Evolutionary conservation across 2,113 vertebrate genomes (phyloP).

Genomic region (Martes martes): DNA sequence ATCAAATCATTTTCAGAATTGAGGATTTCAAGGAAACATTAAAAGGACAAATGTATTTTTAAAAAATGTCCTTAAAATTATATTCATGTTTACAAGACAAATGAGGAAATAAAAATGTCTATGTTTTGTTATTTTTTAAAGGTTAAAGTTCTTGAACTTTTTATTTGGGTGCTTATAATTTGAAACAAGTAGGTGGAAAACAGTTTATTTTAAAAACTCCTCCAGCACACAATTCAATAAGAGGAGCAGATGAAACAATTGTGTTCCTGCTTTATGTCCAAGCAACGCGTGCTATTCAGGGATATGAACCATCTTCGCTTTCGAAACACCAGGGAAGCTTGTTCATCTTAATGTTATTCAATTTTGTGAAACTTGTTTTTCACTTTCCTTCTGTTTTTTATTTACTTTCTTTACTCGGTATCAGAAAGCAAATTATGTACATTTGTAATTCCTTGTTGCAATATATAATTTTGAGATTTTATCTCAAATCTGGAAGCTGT

Average conservation of each 20-base stretch:
- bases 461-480: neutral
- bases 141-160: constrained; percentile 22
- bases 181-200: neutral
- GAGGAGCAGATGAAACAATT: neutral
- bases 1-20: neutral
- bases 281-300: neutral
- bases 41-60: neutral
- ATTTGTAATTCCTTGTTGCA: neutral
- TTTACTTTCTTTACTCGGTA: neutral
- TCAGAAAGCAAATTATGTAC: neutral
- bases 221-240: neutral
- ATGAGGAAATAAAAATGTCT: neutral
- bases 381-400: neutral
- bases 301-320: neutral
- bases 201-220: neutral
- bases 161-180: neutral
- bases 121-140: neutral
- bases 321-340: neutral
- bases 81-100: constrained; percentile 1
- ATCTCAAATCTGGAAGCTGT: neutral
- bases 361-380: neutral
- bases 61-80: neutral
- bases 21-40: neutral
- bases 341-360: neutral
- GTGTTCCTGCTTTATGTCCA: neutral